Base-by-base conservation (phyloP, 2,113 vertebrate genomes). In the Machaerirhynchus nigripectus region DNA sequence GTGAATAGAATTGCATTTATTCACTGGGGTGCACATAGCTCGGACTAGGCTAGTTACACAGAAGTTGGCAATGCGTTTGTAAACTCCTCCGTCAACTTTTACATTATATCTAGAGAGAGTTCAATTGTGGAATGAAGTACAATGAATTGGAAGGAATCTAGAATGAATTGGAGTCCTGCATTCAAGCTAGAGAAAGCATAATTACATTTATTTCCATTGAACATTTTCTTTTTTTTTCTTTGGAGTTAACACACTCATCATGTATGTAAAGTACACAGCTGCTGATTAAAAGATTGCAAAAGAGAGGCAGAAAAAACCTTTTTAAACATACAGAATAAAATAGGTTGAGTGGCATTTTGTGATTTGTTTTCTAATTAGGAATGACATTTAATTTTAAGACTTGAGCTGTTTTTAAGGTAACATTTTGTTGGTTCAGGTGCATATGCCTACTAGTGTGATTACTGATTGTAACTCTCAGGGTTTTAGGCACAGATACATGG, bases 271-370 rank as follows among this genome's bases (percentile, higher is more conserved):
- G 50, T 35, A 77, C 39, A 59, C 44, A 92, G 75, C 63, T 96
- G 71, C 83, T 96, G 93, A 97, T 96, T 93, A 93, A 93, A 92
- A 93, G 79, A 95, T 93, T 93, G 93, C 85, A 93, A 71, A 89
- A 79, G 35, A 11, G 35, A 86, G 53, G 26, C 18, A 68, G 56
- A 53, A 79, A 75, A 85, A 39, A 46, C 57, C 12, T 61, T 76
- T 73, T 65, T 70, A 85, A 90, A 88, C 39, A 74, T 65, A 79
- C 47, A 70, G 82, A 93, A 83, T 63, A 63, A 67, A 94, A 87
- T 50, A 5, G 13, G 78, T 84, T 83, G 82, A 96, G 91, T 94
- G 91, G 63, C 87, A 94, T 68, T 94, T 96, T 90, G 39, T 94
- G 87, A 80, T 88, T 88, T 91, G 71, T 84, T 96, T 96, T 94